A percentile compares a stretch with the other conserved stretches of the same genome.
Evolutionary conservation across 2,797 vertebrate species (phyloP).

Genomic region (Ciconia nigra): DNA sequence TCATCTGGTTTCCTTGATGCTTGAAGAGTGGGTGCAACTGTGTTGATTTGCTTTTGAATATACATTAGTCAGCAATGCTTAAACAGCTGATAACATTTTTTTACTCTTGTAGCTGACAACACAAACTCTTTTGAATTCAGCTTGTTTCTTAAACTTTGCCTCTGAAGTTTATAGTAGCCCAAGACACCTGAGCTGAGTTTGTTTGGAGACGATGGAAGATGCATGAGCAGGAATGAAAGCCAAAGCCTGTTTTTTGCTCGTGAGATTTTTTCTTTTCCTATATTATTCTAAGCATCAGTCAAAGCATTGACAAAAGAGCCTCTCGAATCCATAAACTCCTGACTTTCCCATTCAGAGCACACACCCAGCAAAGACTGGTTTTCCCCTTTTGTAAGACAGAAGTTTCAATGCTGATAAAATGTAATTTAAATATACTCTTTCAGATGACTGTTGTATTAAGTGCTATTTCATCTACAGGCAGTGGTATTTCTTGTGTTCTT

Average conservation of each 20-base stretch:
- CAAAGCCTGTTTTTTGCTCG: background rate
- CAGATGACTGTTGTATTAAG: background rate
- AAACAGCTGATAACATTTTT: slow-evolving; percentile 70
- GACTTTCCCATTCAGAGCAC: background rate
- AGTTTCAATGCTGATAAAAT: background rate
- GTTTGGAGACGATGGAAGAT: background rate
- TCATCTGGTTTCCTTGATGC: slow-evolving; percentile 89
- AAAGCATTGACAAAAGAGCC: background rate
- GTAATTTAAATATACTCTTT: background rate
- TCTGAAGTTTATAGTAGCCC: slow-evolving; percentile 31
- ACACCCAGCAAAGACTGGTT: background rate
- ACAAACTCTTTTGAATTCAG: slow-evolving; percentile 59
- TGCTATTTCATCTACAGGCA: background rate
- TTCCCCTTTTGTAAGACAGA: background rate
- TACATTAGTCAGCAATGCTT: slow-evolving; percentile 71
- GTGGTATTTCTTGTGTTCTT: background rate
- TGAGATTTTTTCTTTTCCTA: background rate
- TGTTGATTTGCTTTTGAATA: slow-evolving; percentile 88
- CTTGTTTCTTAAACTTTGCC: slow-evolving; percentile 39
- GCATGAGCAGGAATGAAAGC: background rate
- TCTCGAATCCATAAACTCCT: background rate
- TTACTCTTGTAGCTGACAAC: slow-evolving; percentile 20
- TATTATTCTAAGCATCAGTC: background rate
- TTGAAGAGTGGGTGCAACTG: slow-evolving; percentile 84
- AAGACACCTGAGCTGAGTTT: slow-evolving; percentile 28